Evolutionary conservation across 2,113 vertebrate genomes (phyloP), one percentile per base, ranked within the genome.

Genomic region (Lepisosteus osseus): DNA sequence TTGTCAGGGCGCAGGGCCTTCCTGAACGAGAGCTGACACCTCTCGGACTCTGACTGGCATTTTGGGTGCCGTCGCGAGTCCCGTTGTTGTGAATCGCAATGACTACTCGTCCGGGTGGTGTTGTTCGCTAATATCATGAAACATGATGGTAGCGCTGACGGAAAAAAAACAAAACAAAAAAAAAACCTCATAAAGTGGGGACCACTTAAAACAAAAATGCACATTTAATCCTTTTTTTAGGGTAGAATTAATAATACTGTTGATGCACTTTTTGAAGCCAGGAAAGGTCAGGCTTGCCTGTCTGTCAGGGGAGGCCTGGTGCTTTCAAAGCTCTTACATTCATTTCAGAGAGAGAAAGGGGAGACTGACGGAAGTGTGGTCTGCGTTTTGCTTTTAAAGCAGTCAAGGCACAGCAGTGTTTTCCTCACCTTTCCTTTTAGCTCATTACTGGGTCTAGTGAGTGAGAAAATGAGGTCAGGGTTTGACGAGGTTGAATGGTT

Each of bases 261-360:
- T 88, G 91, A 88, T 91, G 90, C 91, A 93, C 90, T 93, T 93
- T 64, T 91, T 77, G 82, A 88, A 87, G 79, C 86, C 83, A 76
- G 82, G 83, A 82, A 82, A 7, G 44, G 82, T 69, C 75, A 84
- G 68, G 84, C 80, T 79, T 74, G 76, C 77, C 82, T 79, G 83
- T 78, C 84, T 76, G 84, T 29, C 29, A 1, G 29, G 29, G 29
- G 29, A 79, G 72, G 84, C 76, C 87, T 68, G 69, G 17, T 65
- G 77, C 82, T 73, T 74, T 72, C 75, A 77, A 64, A 47, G 85
- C 85, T 76, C 67, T 77, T 83, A 86, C 81, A 85, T 89, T 88
- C 83, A 85, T 87, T 88, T 72, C 83, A 72, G 82, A 85, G 83
- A 82, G 75, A 78, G 79, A 77, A 78, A 61, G 85, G 66, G 80